Conservation (phyloP, 2,888 invertebrate species). For the Eristalis arbustorum region DNA sequence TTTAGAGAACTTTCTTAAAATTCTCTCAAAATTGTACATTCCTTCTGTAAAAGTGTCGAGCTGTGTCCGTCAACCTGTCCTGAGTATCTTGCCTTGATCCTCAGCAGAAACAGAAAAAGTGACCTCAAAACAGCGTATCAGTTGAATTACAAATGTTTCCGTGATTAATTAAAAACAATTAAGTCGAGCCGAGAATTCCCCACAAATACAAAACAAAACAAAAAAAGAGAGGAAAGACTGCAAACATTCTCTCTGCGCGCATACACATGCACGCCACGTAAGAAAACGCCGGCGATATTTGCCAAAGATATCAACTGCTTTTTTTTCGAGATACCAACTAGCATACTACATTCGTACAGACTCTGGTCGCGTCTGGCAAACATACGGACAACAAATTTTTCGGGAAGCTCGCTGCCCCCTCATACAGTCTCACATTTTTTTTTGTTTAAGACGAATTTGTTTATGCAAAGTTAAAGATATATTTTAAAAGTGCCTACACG, state of each 20-base stretch:
- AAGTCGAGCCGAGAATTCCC: slow-evolving; percentile 1
- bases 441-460: neutral
- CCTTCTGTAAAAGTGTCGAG: neutral
- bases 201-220: slow-evolving; percentile 33
- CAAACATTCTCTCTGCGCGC: neutral
- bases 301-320: slow-evolving; percentile 7
- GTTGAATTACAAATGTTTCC: neutral
- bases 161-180: slow-evolving; percentile 11
- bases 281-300: slow-evolving; percentile 42
- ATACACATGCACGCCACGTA: slow-evolving; percentile 3
- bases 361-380: neutral
- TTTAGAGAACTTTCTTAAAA: neutral
- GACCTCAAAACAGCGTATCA: neutral
- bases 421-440: neutral
- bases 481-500: neutral
- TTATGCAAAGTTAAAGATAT: slow-evolving; percentile 28
- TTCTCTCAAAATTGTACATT: neutral
- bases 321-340: neutral
- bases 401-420: neutral
- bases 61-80: neutral
- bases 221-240: neutral
- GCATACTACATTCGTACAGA: neutral
- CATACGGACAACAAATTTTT: neutral
- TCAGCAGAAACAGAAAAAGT: neutral
- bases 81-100: neutral